phyloP scores from a whole-genome alignment of 2,888 invertebrate genomes.

The Didymodactylos carnosus region DNA sequence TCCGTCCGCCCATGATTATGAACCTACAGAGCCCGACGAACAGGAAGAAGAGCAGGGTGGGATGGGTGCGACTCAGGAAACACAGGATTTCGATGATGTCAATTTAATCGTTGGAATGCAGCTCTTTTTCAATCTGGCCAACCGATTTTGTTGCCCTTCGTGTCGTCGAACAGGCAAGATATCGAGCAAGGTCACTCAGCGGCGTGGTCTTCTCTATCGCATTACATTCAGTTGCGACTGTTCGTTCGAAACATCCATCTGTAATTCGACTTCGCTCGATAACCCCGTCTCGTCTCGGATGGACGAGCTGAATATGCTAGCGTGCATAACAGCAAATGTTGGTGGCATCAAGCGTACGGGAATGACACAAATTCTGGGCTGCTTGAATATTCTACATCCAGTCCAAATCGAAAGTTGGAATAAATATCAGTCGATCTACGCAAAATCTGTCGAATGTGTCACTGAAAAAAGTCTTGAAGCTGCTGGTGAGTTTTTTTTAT shows the following conservation, averaged over 20 bases:
- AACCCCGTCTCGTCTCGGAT: neutral
- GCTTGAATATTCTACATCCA: neutral
- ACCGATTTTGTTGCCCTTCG: neutral
- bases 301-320: neutral
- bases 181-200: neutral
- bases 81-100: too few relatives aligned
- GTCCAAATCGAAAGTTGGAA: neutral
- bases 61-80: too few relatives aligned
- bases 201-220: neutral
- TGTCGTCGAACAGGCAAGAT: neutral
- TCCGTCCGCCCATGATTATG: too few relatives aligned
- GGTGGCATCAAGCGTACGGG: neutral
- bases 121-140: neutral
- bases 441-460: neutral
- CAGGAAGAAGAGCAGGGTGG: too few relatives aligned
- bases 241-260: neutral
- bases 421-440: neutral
- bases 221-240: neutral
- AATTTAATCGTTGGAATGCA: neutral
- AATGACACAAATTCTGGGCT: neutral
- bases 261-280: neutral
- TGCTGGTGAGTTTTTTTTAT: neutral
- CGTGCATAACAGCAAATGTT: neutral
- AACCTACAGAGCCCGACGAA: too few relatives aligned
- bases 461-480: neutral